These are phyloP conservation scores for Osmoderma eremita DNA, from an alignment of 2,888 invertebrate genomes.

Conservation along the genomic window DNA sequence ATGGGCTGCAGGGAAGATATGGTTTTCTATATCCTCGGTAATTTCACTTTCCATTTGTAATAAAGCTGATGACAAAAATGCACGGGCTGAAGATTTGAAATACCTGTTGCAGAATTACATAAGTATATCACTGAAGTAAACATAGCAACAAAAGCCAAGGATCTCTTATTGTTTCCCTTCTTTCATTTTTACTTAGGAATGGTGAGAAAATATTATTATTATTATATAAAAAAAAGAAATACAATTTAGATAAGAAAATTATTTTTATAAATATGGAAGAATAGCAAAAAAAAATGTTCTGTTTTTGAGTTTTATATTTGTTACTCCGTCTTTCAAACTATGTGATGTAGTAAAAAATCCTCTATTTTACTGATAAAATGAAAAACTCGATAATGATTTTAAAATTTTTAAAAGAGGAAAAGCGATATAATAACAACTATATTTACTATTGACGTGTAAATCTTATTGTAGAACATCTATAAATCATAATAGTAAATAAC, in stretches of 20 bases:
- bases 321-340: slow-evolving; percentile 31
- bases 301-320: slow-evolving; percentile 36
- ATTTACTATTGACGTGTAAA: slow-evolving; percentile 24
- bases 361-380: slow-evolving; percentile 28
- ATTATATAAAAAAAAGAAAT: slow-evolving; percentile 22
- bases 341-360: slow-evolving; percentile 32
- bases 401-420: slow-evolving; percentile 14
- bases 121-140: slow-evolving; percentile 33
- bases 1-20: slow-evolving; percentile 43
- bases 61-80: slow-evolving; percentile 44
- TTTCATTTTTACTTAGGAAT: slow-evolving; percentile 32
- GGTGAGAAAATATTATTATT: slow-evolving; percentile 33
- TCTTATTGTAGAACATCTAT: slow-evolving; percentile 22
- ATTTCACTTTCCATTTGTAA: slow-evolving; percentile 43
- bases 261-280: slow-evolving; percentile 41
- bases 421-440: slow-evolving; percentile 13
- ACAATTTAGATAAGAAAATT: slow-evolving; percentile 37
- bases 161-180: slow-evolving; percentile 34
- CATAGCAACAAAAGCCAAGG: slow-evolving; percentile 25
- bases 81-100: slow-evolving; percentile 48
- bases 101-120: slow-evolving; percentile 47
- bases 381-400: slow-evolving; percentile 23
- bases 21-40: slow-evolving; percentile 40
- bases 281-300: slow-evolving; percentile 39
- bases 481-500: slow-evolving; percentile 21